A percentile compares a stretch with the other conserved stretches of the same genome.
These are phyloP conservation scores for Eupithecia centaureata DNA, from an alignment of 2,888 invertebrate species.

Conservation along the genomic window DNA sequence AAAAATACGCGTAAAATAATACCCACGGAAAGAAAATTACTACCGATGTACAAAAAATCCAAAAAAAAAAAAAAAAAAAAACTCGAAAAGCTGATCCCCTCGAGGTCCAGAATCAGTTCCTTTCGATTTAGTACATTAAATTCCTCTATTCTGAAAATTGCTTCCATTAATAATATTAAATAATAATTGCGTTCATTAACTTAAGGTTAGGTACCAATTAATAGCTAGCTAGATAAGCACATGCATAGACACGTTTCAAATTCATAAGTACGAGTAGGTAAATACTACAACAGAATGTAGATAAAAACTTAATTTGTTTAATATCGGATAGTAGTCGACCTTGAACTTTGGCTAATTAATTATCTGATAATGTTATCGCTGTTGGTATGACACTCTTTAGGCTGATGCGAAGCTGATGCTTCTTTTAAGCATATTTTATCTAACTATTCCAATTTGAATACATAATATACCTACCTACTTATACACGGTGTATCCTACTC, in stretches of 20 bases:
- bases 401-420: background rate
- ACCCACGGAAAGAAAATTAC: too few species aligned
- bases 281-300: constrained; percentile 2
- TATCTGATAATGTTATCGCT: constrained; percentile 3
- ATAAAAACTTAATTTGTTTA: constrained; percentile 5
- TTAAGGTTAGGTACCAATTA: background rate
- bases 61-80: too few species aligned
- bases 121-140: too few species aligned
- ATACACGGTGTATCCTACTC: too few species aligned
- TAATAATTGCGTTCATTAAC: too few species aligned
- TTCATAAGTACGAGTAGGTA: background rate
- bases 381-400: background rate
- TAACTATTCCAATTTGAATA: background rate
- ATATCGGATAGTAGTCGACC: constrained; percentile 8
- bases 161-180: too few species aligned
- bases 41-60: too few species aligned
- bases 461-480: too few species aligned
- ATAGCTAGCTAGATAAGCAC: background rate
- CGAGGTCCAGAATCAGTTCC: too few species aligned
- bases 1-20: too few species aligned
- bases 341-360: constrained; percentile 22
- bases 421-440: background rate
- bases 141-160: too few species aligned
- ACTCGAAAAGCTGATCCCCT: too few species aligned
- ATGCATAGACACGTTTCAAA: constrained; percentile 1